Evolutionary conservation across 37 sponge, comb jelly and placozoan species (phyloP).

Genomic region (Hormiphora californensis): DNA sequence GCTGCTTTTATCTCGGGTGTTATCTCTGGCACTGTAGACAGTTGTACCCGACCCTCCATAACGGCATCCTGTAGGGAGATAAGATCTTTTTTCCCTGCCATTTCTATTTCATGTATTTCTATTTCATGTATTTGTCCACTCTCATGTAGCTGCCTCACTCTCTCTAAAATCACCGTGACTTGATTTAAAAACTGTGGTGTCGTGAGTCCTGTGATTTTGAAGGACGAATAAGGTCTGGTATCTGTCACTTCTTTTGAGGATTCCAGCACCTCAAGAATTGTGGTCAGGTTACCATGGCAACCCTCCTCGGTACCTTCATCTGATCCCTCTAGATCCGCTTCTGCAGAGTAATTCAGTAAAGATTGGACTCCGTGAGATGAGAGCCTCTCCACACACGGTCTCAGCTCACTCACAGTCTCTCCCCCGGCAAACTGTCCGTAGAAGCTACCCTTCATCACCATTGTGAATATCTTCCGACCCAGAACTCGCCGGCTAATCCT

Average conservation of each 20-base stretch:
- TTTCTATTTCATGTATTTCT: not conserved
- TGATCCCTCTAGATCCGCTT: not conserved
- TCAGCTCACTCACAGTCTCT: slow-evolving; percentile 16
- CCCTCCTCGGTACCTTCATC: not conserved
- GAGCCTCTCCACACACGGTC: not conserved
- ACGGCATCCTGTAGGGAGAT: not conserved
- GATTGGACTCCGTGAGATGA: not conserved
- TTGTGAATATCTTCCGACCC: not conserved
- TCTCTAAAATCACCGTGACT: not conserved
- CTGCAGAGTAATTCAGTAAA: slow-evolving; percentile 31
- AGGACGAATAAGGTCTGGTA: not conserved
- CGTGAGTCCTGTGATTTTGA: slow-evolving; percentile 35
- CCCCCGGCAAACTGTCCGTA: slow-evolving; percentile 58
- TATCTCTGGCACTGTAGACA: not conserved
- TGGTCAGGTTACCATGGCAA: not conserved
- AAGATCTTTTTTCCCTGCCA: not conserved
- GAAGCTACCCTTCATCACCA: slow-evolving; percentile 52
- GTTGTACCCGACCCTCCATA: not conserved
- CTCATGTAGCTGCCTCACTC: not conserved
- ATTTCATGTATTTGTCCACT: not conserved
- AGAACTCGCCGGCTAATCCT: not conserved
- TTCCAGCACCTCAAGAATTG: slow-evolving; percentile 16
- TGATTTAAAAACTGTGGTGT: not conserved
- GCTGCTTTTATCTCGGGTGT: not conserved
- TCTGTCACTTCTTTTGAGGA: slow-evolving; percentile 7